Conservation (phyloP, 2,113 vertebrate species). For the Syrrhaptes paradoxus region DNA sequence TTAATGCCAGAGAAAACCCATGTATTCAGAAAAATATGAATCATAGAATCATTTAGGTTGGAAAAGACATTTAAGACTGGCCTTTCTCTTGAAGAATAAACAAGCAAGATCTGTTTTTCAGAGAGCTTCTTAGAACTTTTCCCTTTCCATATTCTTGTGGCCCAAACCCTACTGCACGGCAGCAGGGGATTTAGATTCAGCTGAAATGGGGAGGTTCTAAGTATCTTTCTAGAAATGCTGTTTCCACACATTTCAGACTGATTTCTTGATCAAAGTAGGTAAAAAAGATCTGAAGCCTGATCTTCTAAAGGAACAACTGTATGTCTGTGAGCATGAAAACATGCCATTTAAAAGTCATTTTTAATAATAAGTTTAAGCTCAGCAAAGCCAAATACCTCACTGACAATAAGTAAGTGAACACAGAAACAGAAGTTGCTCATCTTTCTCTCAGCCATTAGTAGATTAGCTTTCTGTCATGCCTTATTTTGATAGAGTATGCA, state of each 20-base stretch:
- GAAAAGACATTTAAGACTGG: not conserved
- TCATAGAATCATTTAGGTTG: not conserved
- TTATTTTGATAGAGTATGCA: not conserved
- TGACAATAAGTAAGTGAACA: conserved; percentile 60
- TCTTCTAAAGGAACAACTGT: not conserved
- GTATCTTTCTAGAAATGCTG: not conserved
- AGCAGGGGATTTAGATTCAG: not conserved
- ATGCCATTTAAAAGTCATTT: not conserved
- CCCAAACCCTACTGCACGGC: not conserved
- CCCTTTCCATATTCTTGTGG: not conserved
- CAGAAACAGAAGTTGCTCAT: conserved; percentile 34
- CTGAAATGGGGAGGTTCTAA: not conserved
- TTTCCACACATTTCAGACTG: not conserved
- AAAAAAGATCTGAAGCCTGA: not conserved
- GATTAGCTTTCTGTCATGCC: conserved; percentile 49
- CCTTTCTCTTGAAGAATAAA: not conserved
- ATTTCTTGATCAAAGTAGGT: not conserved
- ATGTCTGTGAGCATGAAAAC: not conserved
- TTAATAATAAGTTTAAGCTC: conserved; percentile 16
- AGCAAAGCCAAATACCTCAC: conserved; percentile 32
- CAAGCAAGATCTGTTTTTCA: not conserved
- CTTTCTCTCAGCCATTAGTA: conserved; percentile 49
- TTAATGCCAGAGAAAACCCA: not conserved
- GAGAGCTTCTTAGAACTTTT: not conserved
- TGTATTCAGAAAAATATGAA: not conserved